Evolutionary conservation across 1,140 invertebrate species (phyloP).

Genomic region (Drosophila simulans): DNA sequence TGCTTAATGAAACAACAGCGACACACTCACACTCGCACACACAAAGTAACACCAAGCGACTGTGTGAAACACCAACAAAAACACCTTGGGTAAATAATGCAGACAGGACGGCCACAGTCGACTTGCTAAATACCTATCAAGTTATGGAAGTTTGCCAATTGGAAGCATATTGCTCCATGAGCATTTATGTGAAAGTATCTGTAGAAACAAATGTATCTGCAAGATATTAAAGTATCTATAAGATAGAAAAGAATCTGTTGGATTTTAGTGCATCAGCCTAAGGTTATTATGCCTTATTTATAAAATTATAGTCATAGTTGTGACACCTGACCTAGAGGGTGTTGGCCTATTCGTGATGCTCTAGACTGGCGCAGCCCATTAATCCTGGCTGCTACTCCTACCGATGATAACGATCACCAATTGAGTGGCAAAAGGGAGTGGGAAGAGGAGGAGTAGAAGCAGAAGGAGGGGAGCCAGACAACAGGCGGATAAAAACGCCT

Average conservation of each 20-base stretch:
- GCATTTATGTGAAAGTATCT: no score
- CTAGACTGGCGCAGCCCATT: constrained; percentile 16
- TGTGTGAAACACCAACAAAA: constrained; percentile 44
- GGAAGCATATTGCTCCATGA: no score
- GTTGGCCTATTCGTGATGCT: not conserved
- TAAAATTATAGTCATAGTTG: not conserved
- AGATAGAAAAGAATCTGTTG: not conserved
- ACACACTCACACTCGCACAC: constrained; percentile 4
- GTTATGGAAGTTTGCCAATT: not conserved
- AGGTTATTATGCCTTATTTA: not conserved
- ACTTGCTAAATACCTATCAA: constrained; percentile 12
- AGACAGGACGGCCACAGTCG: constrained; percentile 21
- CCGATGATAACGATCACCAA: constrained; percentile 45
- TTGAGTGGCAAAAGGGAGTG: constrained; percentile 34
- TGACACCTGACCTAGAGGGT: constrained; percentile 1
- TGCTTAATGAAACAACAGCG: constrained; percentile 66
- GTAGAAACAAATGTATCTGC: no score
- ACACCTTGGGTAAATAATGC: constrained; percentile 67
- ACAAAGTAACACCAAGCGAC: constrained; percentile 1
- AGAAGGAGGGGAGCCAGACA: constrained; percentile 38
- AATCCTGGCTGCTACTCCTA: constrained; percentile 38
- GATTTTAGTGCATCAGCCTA: no score
- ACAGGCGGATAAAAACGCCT: constrained; percentile 56
- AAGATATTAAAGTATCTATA: not conserved
- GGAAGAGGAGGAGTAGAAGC: constrained; percentile 3